Conservation (phyloP, 2,888 invertebrate genomes). For the Volucella inanis region DNA sequence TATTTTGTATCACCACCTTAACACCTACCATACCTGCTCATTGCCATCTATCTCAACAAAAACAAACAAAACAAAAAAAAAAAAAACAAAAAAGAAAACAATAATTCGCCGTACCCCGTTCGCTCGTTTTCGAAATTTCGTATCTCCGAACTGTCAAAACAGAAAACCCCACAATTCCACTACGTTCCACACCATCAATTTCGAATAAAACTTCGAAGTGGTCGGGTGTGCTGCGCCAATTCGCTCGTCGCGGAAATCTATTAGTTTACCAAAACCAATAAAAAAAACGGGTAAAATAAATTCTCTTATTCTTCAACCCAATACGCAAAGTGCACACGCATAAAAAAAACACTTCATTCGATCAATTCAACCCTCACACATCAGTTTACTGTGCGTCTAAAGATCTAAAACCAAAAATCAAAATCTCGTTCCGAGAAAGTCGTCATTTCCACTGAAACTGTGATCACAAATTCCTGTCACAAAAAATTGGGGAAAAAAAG, state of each 20-base stretch:
- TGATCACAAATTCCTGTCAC: constrained; percentile 51
- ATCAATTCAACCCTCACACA: constrained; percentile 12
- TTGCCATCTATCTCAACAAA: too few relatives aligned
- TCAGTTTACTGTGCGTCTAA: constrained; percentile 9
- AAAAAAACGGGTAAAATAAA: constrained; percentile 24
- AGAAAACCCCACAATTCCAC: constrained; percentile 34
- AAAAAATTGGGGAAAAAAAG: constrained; percentile 24
- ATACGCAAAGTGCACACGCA: constrained; percentile 14
- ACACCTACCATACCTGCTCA: too few relatives aligned
- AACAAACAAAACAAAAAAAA: too few relatives aligned
- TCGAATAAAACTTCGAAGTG: constrained; percentile 71
- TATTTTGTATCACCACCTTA: too few relatives aligned
- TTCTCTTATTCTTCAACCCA: neutral
- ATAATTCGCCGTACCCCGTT: constrained; percentile 40
- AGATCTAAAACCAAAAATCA: neutral
- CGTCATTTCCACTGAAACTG: constrained; percentile 7
- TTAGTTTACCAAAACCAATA: constrained; percentile 23
- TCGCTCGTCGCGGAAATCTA: constrained; percentile 71
- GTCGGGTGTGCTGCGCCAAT: constrained; percentile 67
- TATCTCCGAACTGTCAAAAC: constrained; percentile 65
- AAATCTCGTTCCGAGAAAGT: constrained; percentile 17
- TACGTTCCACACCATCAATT: constrained; percentile 52
- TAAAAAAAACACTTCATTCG: constrained; percentile 16
- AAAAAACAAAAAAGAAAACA: too few relatives aligned
- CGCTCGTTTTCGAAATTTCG: constrained; percentile 42